phyloP scores from a whole-genome alignment of 2,113 vertebrate genomes.

The Pteronura brasiliensis region DNA sequence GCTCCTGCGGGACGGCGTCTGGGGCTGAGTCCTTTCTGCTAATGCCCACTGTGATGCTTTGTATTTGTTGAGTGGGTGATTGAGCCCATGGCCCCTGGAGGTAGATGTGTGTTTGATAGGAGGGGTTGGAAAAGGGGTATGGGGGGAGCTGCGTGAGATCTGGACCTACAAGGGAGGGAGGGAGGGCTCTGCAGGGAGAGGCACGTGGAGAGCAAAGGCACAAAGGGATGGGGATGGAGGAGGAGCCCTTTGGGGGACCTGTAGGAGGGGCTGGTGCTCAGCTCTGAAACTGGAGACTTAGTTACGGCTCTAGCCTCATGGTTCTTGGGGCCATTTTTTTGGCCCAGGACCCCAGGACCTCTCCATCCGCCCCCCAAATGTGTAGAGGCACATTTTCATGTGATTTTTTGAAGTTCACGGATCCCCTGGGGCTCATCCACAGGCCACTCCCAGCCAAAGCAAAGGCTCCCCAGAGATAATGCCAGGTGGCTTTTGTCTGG shows the following conservation, averaged over 20 bases:
- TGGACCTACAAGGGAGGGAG: neutral
- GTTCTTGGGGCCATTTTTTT: neutral
- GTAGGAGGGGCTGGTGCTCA: neutral
- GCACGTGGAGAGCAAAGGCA: neutral
- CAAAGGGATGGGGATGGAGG: neutral
- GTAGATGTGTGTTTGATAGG: neutral
- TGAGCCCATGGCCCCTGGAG: neutral
- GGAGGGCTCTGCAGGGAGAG: no score
- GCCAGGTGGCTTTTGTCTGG: neutral
- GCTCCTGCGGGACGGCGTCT: neutral
- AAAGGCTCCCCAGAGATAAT: neutral
- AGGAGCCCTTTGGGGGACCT: no score
- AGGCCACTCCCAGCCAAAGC: neutral
- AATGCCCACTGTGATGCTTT: rapidly evolving
- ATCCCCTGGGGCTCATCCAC: neutral
- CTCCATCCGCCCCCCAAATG: neutral
- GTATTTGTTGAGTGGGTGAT: neutral
- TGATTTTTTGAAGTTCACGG: neutral
- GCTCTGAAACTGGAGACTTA: neutral
- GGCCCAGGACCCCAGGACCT: neutral
- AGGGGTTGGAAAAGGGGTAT: neutral
- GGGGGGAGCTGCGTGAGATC: neutral
- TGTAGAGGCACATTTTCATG: neutral
- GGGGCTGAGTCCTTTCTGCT: neutral
- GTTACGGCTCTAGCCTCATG: neutral